Percentiles rank a stretch among this genome's conserved stretches.
phyloP scores from a whole-genome alignment of 2,888 invertebrate species.

The Gymnocheta viridis region DNA sequence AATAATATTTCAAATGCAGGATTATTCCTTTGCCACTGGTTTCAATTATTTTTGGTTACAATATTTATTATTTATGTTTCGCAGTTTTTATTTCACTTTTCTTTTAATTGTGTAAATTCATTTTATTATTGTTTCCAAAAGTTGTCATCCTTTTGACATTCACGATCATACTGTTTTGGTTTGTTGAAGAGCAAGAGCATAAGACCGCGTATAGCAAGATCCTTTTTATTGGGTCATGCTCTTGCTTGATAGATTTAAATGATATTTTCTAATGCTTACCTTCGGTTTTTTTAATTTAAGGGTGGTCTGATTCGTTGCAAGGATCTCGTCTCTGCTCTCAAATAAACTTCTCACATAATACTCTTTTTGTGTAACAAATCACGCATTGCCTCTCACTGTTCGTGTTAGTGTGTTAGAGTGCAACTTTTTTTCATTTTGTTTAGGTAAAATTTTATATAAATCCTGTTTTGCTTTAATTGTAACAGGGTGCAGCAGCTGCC shows the following conservation, averaged over 20 bases:
- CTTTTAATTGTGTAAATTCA: background rate
- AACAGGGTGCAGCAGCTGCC: conserved; percentile 72
- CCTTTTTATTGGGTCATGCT: conserved; percentile 45
- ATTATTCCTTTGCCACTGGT: background rate
- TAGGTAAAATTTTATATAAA: conserved; percentile 59
- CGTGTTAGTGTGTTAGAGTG: background rate
- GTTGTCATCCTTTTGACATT: conserved; percentile 73
- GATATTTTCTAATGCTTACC: conserved; percentile 41
- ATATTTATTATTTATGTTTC: background rate
- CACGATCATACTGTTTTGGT: conserved; percentile 76
- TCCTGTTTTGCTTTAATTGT: conserved; percentile 67
- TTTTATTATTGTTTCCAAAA: background rate
- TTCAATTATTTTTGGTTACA: background rate
- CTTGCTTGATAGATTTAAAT: conserved; percentile 4
- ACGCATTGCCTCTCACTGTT: conserved; percentile 56
- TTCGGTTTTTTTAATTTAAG: conserved; percentile 8
- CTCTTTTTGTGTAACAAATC: conserved; percentile 36
- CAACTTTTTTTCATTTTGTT: conserved; percentile 6
- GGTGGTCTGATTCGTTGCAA: conserved; percentile 45
- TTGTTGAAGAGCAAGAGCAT: conserved; percentile 72
- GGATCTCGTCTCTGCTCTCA: conserved; percentile 41
- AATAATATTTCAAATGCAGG: background rate
- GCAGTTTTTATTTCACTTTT: background rate
- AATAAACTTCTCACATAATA: conserved; percentile 5
- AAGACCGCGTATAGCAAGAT: conserved; percentile 72